Conservation (phyloP, 2,888 invertebrate species). For the Gastrophysa polygoni region DNA sequence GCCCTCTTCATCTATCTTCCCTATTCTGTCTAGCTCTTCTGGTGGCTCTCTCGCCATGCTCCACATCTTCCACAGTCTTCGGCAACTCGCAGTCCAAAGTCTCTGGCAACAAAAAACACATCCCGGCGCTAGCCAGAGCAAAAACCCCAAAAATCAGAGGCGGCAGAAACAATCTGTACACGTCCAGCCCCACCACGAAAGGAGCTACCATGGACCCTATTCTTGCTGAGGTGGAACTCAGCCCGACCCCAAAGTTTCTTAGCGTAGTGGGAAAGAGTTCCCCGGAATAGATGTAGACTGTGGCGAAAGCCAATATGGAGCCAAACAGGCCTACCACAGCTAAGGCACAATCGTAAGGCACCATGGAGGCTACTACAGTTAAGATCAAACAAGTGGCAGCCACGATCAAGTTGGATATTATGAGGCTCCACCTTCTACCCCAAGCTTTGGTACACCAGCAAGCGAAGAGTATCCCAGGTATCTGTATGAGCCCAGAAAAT, state of each 20-base stretch:
- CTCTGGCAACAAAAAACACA: slow-evolving; percentile 76
- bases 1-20: too few species aligned
- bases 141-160: slow-evolving; percentile 71
- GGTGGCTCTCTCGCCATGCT: slow-evolving; percentile 48
- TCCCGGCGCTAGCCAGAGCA: slow-evolving; percentile 69
- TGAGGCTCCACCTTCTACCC: slow-evolving; percentile 73
- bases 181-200: slow-evolving; percentile 70
- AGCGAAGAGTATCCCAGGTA: slow-evolving; percentile 63
- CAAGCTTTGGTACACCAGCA: slow-evolving; percentile 68
- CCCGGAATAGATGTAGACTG: slow-evolving; percentile 84
- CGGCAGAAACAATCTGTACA: slow-evolving; percentile 66
- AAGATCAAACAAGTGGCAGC: not conserved
- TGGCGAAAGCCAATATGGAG: slow-evolving; percentile 81
- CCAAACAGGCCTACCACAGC: slow-evolving; percentile 80
- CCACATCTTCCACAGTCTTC: slow-evolving; percentile 81
- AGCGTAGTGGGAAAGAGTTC: slow-evolving; percentile 90
- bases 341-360: slow-evolving; percentile 56
- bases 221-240: slow-evolving; percentile 83
- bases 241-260: slow-evolving; percentile 83
- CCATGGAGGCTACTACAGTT: not conserved
- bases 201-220: slow-evolving; percentile 86
- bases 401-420: slow-evolving; percentile 37
- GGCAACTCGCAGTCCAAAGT: slow-evolving; percentile 77
- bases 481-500: slow-evolving; percentile 73
- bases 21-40: not conserved